Conservation (phyloP, 2,888 invertebrate species). For the Eupithecia subfuscata region DNA sequence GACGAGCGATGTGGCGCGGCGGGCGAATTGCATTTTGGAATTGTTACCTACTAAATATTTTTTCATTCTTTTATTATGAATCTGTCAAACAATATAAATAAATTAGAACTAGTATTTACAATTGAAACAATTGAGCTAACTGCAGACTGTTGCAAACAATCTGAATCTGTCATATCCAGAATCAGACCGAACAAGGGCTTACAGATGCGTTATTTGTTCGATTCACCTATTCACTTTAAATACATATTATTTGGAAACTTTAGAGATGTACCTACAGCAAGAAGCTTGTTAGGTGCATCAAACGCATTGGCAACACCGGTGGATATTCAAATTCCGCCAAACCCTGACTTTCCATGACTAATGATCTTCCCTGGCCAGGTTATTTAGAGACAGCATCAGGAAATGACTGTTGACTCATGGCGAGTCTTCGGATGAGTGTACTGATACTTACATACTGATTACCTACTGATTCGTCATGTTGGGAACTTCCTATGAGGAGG, state of each 20-base stretch:
- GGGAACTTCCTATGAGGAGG: neutral
- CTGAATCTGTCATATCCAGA: neutral
- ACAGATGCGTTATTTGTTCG: neutral
- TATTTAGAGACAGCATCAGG: conserved; percentile 10
- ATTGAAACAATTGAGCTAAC: no score
- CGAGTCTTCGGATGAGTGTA: neutral
- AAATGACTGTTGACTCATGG: conserved; percentile 6
- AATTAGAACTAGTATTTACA: no score
- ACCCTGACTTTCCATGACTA: conserved; percentile 30
- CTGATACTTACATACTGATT: neutral
- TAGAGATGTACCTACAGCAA: neutral
- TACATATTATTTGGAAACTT: no score
- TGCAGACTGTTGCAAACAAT: no score
- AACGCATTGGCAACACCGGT: conserved; percentile 22
- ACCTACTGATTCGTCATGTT: neutral
- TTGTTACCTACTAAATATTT: no score
- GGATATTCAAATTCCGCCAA: conserved; percentile 24
- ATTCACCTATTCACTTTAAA: neutral
- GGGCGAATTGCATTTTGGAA: no score
- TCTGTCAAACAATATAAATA: no score
- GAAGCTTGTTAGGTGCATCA: neutral
- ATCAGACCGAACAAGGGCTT: neutral
- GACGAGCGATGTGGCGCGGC: no score
- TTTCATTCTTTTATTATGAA: no score
- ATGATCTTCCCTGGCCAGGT: conserved; percentile 12